phyloP scores from a whole-genome alignment of 2,113 vertebrate genomes.

The Percina caprodes region DNA sequence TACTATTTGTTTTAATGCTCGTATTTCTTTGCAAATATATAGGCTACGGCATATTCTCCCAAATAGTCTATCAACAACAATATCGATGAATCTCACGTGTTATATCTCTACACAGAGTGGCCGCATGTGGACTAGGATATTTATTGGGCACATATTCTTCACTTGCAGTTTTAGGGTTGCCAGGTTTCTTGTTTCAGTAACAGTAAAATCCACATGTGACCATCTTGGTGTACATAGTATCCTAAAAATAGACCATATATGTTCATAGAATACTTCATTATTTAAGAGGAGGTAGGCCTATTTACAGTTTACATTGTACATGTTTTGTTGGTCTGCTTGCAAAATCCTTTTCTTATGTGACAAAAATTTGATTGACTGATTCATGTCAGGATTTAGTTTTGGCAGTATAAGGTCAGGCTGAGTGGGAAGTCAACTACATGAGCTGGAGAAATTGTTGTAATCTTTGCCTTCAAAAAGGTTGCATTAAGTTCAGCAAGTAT shows the following conservation, averaged over 20 bases:
- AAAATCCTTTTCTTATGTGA: not conserved
- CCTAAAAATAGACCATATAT: not conserved
- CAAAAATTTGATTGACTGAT: not conserved
- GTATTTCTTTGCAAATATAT: not conserved
- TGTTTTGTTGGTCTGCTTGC: not conserved
- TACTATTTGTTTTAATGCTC: conserved; percentile 15
- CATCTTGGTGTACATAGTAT: not conserved
- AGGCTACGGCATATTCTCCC: not conserved
- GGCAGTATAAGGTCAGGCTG: not conserved
- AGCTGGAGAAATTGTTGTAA: not conserved
- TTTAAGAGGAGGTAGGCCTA: not conserved
- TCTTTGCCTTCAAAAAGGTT: not conserved
- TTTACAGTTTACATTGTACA: not conserved
- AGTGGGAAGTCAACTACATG: not conserved
- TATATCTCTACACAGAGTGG: not conserved
- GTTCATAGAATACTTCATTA: not conserved
- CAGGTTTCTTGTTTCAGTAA: not conserved
- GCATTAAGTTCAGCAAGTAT: not conserved
- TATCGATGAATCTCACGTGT: not conserved
- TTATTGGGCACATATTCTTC: not conserved
- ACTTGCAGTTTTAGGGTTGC: not conserved
- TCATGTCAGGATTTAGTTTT: conserved; percentile 1
- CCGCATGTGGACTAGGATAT: not conserved
- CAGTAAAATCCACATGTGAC: not conserved
- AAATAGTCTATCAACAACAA: not conserved